Percentiles rank a stretch among this genome's conserved stretches.
Conservation (phyloP, 1,140 invertebrate species). For the Zaprionus camerounensis region DNA sequence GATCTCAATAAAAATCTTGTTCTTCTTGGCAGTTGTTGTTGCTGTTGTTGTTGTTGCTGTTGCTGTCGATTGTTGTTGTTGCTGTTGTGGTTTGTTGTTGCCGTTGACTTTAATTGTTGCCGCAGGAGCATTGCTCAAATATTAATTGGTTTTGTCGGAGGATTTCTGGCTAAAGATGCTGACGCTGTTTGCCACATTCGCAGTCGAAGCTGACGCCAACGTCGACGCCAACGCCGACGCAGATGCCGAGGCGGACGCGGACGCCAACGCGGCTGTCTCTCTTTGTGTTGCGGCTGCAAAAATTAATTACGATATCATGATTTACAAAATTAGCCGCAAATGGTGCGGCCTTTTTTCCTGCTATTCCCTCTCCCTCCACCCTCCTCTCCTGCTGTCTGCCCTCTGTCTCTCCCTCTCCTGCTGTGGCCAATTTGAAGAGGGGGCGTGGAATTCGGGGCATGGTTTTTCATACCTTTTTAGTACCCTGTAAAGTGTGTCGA, state of each 20-base stretch:
- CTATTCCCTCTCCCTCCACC: neutral
- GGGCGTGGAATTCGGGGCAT: conserved; percentile 32
- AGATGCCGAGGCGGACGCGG: neutral
- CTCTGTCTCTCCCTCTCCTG: neutral
- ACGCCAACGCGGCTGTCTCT: conserved; percentile 38
- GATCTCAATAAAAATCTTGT: conserved; percentile 80
- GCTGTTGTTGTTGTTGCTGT: neutral
- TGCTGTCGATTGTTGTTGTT: conserved; percentile 7
- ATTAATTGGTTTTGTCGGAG: conserved; percentile 78
- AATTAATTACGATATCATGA: conserved; percentile 83
- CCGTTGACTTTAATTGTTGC: conserved; percentile 80
- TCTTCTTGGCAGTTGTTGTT: conserved; percentile 11
- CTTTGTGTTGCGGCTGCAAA: conserved; percentile 67
- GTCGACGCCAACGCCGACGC: conserved; percentile 22
- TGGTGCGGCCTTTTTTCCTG: conserved; percentile 61
- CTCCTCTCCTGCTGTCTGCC: neutral
- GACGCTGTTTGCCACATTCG: conserved; percentile 19
- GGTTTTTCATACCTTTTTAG: conserved; percentile 9
- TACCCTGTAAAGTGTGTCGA: conserved; percentile 12
- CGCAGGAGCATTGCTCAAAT: conserved; percentile 82
- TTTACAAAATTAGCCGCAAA: conserved; percentile 83
- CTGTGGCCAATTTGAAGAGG: conserved; percentile 13
- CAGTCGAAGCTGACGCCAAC: neutral
- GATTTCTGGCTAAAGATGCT: conserved; percentile 71
- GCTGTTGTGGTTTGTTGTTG: conserved; percentile 50